Base-by-base conservation (phyloP, 2,797 vertebrate genomes). In the Tiaroga cobitis region DNA sequence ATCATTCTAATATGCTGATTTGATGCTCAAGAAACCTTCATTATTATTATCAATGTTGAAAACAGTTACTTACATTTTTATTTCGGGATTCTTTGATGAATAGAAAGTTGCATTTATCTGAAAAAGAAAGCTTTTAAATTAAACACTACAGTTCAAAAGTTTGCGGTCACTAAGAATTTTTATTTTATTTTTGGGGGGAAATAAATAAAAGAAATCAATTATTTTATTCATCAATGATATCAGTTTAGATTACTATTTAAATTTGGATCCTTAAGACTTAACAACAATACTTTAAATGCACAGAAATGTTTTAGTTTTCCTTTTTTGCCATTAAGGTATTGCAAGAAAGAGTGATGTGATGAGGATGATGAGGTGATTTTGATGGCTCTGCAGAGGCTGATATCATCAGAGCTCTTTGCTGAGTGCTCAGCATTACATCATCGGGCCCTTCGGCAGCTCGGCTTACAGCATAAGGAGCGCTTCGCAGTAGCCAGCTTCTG, bases 341-440 rank as follows among this genome's bases (percentile, higher is more conserved):
- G 19, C 34, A 34, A 68, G 65, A 37, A 56, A 43, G 41, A 67
- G 74, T 81, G 85, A 86, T 68, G 59, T 56, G n/a, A 68, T 46
- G 70, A 88, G 59, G 61, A 83, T 70, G 83, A 86, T 39, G 75
- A 81, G 19, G 68, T 78, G 80, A 81, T 83, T 87, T 70, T 70
- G 82, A 89, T 89, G 87, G 85, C 87, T 88, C 82, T 86, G 86
- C 80, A 75, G 84, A 79, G 65, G 63, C 91, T 92, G 92, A 92
- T 94, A 94, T 93, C 82, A 90, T 92, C 89, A 88, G 83, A 49
- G 91, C 86, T 89, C 81, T 89, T 83, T 92, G 90, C 89, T 87
- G 89, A 88, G 89, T 92, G 84, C 89, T 88, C 75, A 88, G 90
- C 92, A 95, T 96, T 95, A 95, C 95, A 94, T 95, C 94, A 96